Evolutionary conservation across 2,888 invertebrate genomes (phyloP).

Genomic region (Dynastes grantii): DNA sequence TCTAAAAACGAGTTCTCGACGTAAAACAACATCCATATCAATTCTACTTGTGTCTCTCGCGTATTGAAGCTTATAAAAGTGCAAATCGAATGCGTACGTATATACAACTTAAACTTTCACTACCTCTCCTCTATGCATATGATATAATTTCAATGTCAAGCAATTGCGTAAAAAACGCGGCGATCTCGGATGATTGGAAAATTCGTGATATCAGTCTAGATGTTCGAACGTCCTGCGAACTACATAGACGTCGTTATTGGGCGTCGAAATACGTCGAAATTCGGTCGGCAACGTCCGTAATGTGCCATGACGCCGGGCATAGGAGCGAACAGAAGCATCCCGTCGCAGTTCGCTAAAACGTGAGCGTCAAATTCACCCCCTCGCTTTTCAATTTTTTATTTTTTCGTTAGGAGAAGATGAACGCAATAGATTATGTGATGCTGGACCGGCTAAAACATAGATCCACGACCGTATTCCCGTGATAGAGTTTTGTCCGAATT

Average conservation of each 20-base stretch:
- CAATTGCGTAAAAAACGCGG: conserved; percentile 30
- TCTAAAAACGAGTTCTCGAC: background rate
- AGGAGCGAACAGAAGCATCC: conserved; percentile 28
- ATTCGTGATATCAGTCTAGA: conserved; percentile 66
- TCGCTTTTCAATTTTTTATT: conserved; percentile 10
- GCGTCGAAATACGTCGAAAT: conserved; percentile 58
- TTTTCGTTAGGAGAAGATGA: background rate
- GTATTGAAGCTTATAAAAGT: background rate
- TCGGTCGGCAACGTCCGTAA: conserved; percentile 70
- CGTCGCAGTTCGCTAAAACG: background rate
- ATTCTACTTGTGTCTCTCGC: background rate
- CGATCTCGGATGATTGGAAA: conserved; percentile 60
- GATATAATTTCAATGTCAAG: conserved; percentile 38
- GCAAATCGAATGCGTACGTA: background rate
- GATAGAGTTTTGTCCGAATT: background rate
- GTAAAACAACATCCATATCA: background rate
- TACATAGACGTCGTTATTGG: conserved; percentile 32
- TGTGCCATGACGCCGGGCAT: conserved; percentile 64
- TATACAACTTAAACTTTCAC: conserved; percentile 5
- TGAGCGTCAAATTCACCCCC: conserved; percentile 23
- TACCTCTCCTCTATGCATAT: background rate
- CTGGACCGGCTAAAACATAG: background rate
- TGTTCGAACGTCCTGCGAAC: background rate
- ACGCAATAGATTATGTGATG: conserved; percentile 9
- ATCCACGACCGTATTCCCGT: background rate